These are phyloP conservation scores for Zoanthus solanderi DNA, from an alignment of 92 coral and sea anemone species.

Conservation along the genomic window DNA sequence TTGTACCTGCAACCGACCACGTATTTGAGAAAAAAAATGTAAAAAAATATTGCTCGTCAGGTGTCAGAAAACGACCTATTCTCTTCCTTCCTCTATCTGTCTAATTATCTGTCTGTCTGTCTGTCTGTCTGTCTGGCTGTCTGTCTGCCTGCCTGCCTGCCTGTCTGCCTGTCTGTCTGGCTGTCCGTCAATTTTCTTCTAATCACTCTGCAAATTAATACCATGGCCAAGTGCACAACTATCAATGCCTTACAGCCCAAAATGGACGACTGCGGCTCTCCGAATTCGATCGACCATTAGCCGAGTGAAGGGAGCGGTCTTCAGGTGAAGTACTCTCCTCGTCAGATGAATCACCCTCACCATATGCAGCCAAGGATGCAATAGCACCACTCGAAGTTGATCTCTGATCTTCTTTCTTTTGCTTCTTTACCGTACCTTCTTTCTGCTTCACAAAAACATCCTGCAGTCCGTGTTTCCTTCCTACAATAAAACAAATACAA, in stretches of 20 bases:
- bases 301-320: background rate
- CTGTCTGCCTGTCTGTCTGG: background rate
- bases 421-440: conserved; percentile 58
- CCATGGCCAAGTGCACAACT: background rate
- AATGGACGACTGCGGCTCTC: conserved; percentile 57
- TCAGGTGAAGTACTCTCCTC: conserved; percentile 62
- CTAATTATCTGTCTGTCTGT: background rate
- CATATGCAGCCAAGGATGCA: conserved; percentile 74
- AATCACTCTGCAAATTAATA: too few relatives aligned
- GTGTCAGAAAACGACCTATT: background rate
- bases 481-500: background rate
- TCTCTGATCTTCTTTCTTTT: conserved; percentile 54
- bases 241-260: conserved; percentile 77
- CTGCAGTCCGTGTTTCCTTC: conserved; percentile 57
- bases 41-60: background rate
- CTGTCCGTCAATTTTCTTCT: background rate
- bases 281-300: conserved; percentile 18
- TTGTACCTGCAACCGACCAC: too few relatives aligned
- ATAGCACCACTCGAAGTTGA: conserved; percentile 51
- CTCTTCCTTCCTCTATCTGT: background rate
- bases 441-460: background rate
- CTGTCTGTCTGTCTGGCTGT: background rate
- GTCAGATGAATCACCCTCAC: conserved; percentile 77
- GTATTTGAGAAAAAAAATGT: too few relatives aligned
- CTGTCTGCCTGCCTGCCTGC: background rate